Conservation (phyloP, 1,140 invertebrate species). For the Colletes latitarsis region DNA sequence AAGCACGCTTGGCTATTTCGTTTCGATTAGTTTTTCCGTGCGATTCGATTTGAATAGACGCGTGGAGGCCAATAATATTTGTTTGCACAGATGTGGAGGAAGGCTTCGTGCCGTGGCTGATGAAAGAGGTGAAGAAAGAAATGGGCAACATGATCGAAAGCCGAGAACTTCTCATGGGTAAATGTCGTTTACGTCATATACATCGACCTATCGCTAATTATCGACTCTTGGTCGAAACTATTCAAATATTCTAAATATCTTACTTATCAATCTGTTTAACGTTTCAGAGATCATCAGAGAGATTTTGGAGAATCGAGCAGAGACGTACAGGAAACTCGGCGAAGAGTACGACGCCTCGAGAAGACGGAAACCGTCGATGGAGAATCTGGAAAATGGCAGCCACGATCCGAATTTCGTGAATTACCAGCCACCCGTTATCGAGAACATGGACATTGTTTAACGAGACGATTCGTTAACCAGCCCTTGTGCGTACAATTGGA, state of each 20-base stretch:
- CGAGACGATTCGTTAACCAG: not conserved
- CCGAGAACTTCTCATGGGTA: constrained; percentile 88
- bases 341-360: constrained; percentile 72
- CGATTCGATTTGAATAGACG: not conserved
- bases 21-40: not conserved
- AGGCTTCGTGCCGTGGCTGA: constrained; percentile 93
- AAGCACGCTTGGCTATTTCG: too few relatives aligned
- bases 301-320: constrained; percentile 87
- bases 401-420: constrained; percentile 64
- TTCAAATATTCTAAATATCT: too few relatives aligned
- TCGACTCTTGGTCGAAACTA: too few relatives aligned
- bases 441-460: constrained; percentile 44
- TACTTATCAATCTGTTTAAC: not conserved
- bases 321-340: constrained; percentile 82
- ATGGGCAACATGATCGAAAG: constrained; percentile 90
- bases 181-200: constrained; percentile 1
- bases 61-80: constrained; percentile 37
- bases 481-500: not conserved
- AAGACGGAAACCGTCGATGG: constrained; percentile 68
- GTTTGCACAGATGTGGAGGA: constrained; percentile 86
- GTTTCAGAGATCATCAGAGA: constrained; percentile 87
- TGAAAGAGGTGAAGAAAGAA: constrained; percentile 90
- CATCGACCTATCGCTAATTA: too few relatives aligned
- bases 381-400: constrained; percentile 68
- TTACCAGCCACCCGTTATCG: constrained; percentile 55